phyloP scores from a whole-genome alignment of 2,888 invertebrate genomes.

The Carcina quercana region DNA sequence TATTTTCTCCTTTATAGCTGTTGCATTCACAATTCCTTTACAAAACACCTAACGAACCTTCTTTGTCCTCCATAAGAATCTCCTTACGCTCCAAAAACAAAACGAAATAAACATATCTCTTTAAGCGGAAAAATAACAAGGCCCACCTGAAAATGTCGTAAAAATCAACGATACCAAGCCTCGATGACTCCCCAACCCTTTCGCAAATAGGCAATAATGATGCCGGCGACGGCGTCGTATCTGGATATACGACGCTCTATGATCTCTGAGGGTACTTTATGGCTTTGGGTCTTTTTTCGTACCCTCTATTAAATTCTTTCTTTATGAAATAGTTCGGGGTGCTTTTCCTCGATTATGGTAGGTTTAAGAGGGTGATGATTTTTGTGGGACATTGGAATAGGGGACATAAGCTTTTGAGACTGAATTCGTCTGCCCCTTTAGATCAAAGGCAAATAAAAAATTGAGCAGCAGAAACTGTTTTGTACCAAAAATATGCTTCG shows the following conservation, averaged over 20 bases:
- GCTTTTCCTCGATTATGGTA: background rate
- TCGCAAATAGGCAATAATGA: conserved; percentile 12
- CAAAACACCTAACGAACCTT: background rate
- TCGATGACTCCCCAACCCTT: conserved; percentile 7
- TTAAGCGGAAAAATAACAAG: conserved; percentile 1
- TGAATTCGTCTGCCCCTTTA: too few relatives aligned
- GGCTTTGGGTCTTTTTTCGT: conserved; percentile 18
- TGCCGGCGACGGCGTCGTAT: conserved; percentile 7
- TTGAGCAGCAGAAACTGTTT: too few relatives aligned
- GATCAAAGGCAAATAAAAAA: too few relatives aligned
- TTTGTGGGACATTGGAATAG: too few relatives aligned
- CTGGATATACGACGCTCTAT: conserved; percentile 18
- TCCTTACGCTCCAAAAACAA: too few relatives aligned
- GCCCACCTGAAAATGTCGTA: conserved; percentile 23
- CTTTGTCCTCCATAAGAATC: background rate
- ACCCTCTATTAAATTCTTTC: conserved; percentile 12
- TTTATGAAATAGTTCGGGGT: conserved; percentile 2
- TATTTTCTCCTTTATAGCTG: too few relatives aligned
- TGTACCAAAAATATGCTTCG: too few relatives aligned
- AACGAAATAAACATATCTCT: background rate
- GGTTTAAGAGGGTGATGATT: background rate
- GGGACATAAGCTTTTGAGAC: too few relatives aligned
- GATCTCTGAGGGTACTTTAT: conserved; percentile 22
- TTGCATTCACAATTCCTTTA: too few relatives aligned
- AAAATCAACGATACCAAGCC: conserved; percentile 26